These are phyloP conservation scores for Labeo calbasu DNA, from an alignment of 2,797 vertebrate genomes.

Conservation along the genomic window DNA sequence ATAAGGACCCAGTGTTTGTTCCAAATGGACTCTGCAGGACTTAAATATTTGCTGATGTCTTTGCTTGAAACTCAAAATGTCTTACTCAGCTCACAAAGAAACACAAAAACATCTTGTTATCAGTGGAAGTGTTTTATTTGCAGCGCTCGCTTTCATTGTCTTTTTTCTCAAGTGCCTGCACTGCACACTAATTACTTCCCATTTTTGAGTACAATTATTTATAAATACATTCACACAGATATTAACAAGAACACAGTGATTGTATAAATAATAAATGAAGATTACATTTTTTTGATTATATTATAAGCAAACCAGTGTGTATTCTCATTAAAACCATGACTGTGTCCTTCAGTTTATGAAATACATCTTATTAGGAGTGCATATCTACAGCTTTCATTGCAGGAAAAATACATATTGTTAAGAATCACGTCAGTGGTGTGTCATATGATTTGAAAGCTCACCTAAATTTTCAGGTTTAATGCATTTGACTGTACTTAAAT, in stretches of 20 bases:
- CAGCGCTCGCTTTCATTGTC: not conserved
- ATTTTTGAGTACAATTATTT: slow-evolving; percentile 5
- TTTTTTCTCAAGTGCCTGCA: not conserved
- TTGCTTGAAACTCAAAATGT: not conserved
- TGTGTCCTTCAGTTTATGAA: not conserved
- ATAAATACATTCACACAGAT: slow-evolving; percentile 16
- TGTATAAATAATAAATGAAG: not conserved
- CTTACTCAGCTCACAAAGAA: not conserved
- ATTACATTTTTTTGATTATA: not conserved
- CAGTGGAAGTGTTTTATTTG: slow-evolving; percentile 43
- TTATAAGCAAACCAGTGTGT: not conserved
- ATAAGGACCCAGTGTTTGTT: not conserved
- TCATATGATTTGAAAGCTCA: not conserved
- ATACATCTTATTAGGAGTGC: not conserved
- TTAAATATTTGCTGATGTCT: not conserved
- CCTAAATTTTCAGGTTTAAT: slow-evolving; percentile 1
- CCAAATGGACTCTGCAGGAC: not conserved
- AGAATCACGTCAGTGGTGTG: not conserved
- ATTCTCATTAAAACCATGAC: not conserved
- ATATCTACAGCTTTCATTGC: not conserved
- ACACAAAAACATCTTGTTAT: not conserved
- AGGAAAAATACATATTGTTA: not conserved
- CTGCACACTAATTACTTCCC: not conserved
- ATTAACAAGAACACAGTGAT: not conserved
- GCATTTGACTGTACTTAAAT: not conserved